Evolutionary conservation across 2,113 vertebrate genomes (phyloP).

Genomic region (Lasiurus cinereus): DNA sequence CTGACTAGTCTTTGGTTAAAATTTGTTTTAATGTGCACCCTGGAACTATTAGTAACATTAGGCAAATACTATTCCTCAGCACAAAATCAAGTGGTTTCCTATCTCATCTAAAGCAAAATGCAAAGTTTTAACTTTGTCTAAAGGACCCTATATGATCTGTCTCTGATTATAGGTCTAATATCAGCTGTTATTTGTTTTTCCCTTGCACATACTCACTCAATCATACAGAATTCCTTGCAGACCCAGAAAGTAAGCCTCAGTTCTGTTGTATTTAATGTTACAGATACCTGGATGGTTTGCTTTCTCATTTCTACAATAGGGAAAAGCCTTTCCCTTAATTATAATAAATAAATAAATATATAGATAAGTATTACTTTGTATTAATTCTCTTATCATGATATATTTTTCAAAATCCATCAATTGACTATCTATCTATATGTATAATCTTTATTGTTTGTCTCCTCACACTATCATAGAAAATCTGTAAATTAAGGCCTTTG

Average conservation of each 20-base stretch:
- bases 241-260: background rate
- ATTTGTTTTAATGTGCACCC: background rate
- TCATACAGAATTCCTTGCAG: background rate
- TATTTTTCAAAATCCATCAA: background rate
- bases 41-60: background rate
- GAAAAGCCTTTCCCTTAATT: background rate
- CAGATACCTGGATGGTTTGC: background rate
- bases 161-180: background rate
- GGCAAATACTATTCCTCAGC: background rate
- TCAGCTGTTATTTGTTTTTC: background rate
- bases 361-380: background rate
- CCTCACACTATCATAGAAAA: background rate
- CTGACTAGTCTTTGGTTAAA: background rate
- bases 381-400: background rate
- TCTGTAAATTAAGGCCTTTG: background rate
- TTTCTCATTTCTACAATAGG: background rate
- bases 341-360: background rate
- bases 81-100: background rate
- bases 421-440: background rate
- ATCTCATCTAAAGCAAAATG: background rate
- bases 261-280: background rate
- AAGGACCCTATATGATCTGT: background rate
- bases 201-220: background rate
- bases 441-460: background rate
- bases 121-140: background rate